Base-by-base conservation (phyloP, 2,888 invertebrate genomes). In the Drosophila barbarae region DNA sequence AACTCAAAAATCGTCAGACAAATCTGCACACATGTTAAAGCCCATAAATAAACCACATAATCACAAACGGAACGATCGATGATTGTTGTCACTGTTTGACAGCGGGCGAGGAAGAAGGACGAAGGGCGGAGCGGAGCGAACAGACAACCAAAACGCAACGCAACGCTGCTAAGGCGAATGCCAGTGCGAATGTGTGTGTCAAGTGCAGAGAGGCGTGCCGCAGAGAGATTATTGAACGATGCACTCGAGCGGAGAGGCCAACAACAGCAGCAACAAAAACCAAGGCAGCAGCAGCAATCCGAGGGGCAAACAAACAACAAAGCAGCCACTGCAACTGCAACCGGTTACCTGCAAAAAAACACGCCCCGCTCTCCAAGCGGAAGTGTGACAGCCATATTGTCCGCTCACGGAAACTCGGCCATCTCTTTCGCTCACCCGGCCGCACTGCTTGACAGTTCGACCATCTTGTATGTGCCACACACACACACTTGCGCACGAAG, bases 61-160 rank as follows among this genome's bases (percentile, higher is more conserved):
- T 87, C 87, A 85, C 87, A 87, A 87, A 86, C 87, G 87, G 86
- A 87, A 87, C 87, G 87, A 87, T 87, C 87, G 87, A 86, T 85
- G 84, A 87, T 87, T 87, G 87, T 87, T 87, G 87, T 87, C 87
- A 87, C 87, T 87, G 85, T 82, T 86, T 87, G 87, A 87, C 87
- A 86, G 85, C 79, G 77, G 71, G 70, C 71, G 55, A 36, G 26
- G 42, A n/a, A 15, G 9, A 18, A 23, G 55, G 47, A 35, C 30
- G 41, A 51, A 42, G 39, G 30, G 38, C 39, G 42, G 57, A 34
- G 38, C 39, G 63, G 34, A 52, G 46, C 70, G 66, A 52, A 65
- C 57, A 72, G 81, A 74, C 82, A 66, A 73, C 74, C 78, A 79
- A 68, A 82, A 74, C 74, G 73, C 72, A 74, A 66, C 52, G 46